phyloP scores from a whole-genome alignment of 2,888 invertebrate genomes.

The Pandemis corylana region DNA sequence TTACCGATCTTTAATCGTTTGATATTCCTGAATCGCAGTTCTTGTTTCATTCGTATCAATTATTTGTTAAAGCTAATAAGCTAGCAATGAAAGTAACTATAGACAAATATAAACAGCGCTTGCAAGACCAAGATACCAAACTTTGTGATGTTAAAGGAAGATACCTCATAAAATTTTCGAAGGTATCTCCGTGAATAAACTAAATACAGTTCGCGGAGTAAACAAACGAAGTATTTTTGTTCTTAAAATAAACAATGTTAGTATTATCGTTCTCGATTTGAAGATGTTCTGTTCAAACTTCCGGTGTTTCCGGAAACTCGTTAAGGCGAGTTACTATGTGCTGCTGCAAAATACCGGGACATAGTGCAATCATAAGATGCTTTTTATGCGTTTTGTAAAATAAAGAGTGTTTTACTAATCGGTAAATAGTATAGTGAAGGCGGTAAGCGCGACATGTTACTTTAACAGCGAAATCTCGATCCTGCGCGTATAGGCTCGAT shows the following conservation, averaged over 20 bases:
- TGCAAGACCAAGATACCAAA: neutral
- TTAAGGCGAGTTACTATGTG: constrained; percentile 3
- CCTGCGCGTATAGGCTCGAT: no score
- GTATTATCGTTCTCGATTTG: constrained; percentile 30
- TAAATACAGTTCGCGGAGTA: constrained; percentile 17
- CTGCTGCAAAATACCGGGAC: neutral
- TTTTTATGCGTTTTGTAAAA: neutral
- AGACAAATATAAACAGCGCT: neutral
- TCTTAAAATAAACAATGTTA: constrained; percentile 29
- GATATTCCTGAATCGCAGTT: neutral
- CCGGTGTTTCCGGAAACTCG: constrained; percentile 28
- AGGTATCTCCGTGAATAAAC: constrained; percentile 4
- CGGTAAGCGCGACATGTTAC: no score
- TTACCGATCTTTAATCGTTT: neutral
- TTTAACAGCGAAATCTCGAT: no score
- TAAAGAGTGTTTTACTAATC: no score
- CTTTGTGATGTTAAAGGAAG: neutral
- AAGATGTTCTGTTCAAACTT: constrained; percentile 32
- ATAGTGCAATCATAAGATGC: neutral
- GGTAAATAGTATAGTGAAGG: no score
- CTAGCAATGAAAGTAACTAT: neutral
- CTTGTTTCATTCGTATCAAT: neutral
- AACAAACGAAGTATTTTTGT: constrained; percentile 19
- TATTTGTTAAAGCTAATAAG: neutral
- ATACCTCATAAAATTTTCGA: neutral